Evolutionary conservation across 1,140 invertebrate species (phyloP).

Genomic region (Campoletis sonorensis): DNA sequence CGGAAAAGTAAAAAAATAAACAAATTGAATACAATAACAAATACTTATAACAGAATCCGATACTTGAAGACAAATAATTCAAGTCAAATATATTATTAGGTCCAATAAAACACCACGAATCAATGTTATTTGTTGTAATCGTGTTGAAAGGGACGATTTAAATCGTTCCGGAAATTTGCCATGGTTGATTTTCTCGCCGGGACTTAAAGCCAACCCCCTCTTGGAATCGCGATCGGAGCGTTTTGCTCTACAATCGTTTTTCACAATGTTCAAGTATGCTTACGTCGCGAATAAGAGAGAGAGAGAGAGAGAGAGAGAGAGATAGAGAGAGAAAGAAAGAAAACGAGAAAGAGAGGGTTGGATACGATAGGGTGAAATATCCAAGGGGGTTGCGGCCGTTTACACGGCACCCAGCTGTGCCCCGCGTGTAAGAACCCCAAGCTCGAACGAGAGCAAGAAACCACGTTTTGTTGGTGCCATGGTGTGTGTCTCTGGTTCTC

Average conservation of each 20-base stretch:
- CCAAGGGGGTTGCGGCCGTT: constrained; percentile 43
- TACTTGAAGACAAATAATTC: background rate
- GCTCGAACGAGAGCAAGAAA: background rate
- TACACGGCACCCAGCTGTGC: constrained; percentile 57
- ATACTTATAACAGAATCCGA: background rate
- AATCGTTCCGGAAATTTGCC: constrained; percentile 28
- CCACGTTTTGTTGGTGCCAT: constrained; percentile 12
- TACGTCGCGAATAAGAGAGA: constrained; percentile 7
- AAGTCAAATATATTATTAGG: background rate
- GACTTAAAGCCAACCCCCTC: background rate
- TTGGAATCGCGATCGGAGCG: constrained; percentile 2
- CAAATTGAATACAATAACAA: background rate
- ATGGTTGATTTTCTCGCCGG: constrained; percentile 13
- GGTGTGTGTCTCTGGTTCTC: background rate
- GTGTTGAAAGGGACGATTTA: constrained; percentile 13
- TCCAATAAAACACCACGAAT: background rate
- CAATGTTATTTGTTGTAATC: constrained; percentile 2
- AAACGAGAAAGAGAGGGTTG: background rate
- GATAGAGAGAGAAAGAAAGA: constrained; percentile 23
- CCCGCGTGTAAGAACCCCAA: constrained; percentile 31
- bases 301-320: background rate
- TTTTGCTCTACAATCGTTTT: constrained; percentile 24
- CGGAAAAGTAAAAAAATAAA: no score
- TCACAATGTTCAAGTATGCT: constrained; percentile 17
- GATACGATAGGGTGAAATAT: constrained; percentile 4